phyloP scores from a whole-genome alignment of 2,888 invertebrate genomes.

The Nemapogon koenigi region DNA sequence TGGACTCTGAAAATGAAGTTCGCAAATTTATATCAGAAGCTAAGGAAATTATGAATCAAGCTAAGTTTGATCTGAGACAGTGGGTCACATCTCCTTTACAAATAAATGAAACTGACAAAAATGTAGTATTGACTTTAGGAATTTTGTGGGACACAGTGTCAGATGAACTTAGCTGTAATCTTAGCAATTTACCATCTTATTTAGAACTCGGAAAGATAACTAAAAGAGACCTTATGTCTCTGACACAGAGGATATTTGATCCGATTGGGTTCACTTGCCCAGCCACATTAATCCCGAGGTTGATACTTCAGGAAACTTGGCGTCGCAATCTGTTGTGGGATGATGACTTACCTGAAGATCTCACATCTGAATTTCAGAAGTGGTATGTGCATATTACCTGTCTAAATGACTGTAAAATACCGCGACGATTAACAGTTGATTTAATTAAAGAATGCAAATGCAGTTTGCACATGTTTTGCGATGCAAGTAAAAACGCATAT shows the following conservation, averaged over 20 bases:
- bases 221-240: conserved; percentile 7
- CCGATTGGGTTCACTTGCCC: conserved; percentile 9
- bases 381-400: neutral
- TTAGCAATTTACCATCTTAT: neutral
- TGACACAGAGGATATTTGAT: conserved; percentile 8
- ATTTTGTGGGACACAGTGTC: neutral
- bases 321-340: conserved; percentile 1
- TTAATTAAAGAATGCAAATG: conserved; percentile 1
- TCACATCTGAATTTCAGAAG: neutral
- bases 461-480: conserved; percentile 3
- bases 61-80: conserved; percentile 1
- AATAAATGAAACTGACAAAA: no score
- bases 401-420: neutral
- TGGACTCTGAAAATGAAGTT: neutral
- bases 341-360: conserved; percentile 2
- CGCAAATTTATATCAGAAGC: neutral
- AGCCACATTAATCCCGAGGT: conserved; percentile 8
- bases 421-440: neutral
- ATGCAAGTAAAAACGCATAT: conserved; percentile 4
- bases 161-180: neutral
- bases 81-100: neutral
- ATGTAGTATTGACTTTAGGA: neutral
- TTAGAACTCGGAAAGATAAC: neutral
- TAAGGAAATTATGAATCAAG: neutral
- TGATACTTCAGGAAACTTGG: conserved; percentile 6